Evolutionary conservation across 2,113 vertebrate genomes (phyloP).

Genomic region (Cyrtonyx montezumae): DNA sequence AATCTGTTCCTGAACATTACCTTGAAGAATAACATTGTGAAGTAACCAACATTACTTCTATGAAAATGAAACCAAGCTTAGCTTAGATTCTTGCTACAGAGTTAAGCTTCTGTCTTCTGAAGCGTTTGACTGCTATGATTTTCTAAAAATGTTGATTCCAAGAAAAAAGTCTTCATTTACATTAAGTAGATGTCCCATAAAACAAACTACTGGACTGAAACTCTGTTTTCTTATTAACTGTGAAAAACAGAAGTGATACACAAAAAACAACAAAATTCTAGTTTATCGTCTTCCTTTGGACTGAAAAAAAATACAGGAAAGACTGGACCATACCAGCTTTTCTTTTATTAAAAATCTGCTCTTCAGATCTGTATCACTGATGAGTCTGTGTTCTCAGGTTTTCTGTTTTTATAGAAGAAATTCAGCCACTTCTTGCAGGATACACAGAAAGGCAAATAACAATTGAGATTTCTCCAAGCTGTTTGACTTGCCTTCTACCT

Average conservation of each 20-base stretch:
- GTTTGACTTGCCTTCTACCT: not conserved
- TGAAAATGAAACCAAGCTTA: not conserved
- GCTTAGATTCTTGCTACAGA: not conserved
- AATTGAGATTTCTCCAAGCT: not conserved
- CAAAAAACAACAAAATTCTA: not conserved
- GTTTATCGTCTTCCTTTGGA: not conserved
- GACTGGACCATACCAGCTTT: not conserved
- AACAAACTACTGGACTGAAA: not conserved
- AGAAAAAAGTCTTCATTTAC: not conserved
- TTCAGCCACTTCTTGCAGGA: not conserved
- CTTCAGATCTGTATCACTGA: not conserved
- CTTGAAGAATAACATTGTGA: not conserved
- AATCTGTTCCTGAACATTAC: not conserved
- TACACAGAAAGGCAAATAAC: not conserved
- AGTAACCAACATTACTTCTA: not conserved
- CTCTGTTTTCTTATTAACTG: not conserved
- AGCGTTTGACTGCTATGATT: not conserved
- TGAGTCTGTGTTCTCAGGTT: not conserved
- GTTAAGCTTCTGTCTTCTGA: not conserved
- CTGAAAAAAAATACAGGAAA: not conserved
- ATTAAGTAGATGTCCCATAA: not conserved
- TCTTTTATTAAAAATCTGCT: not conserved
- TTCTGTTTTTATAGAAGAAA: not conserved
- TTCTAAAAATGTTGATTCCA: not conserved
- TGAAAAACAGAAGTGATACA: not conserved